Conservation (phyloP, 2,888 invertebrate species). For the Macropis europaea region DNA sequence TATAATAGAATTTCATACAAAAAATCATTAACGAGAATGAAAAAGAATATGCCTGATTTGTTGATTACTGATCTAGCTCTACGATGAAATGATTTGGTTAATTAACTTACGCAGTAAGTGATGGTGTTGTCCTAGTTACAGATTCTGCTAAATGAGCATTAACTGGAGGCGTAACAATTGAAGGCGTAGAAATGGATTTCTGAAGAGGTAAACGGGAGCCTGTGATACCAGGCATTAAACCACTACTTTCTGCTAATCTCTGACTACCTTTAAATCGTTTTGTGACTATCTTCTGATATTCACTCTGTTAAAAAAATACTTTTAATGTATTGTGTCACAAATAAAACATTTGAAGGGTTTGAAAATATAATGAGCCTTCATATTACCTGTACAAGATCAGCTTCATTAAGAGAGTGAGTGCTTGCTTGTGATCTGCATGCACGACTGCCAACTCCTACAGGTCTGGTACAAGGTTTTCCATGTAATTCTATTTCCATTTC, state of each 20-base stretch:
- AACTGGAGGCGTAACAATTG: conserved; percentile 88
- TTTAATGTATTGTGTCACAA: conserved; percentile 11
- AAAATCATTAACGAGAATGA: background rate
- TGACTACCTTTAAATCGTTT: conserved; percentile 80
- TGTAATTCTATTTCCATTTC: conserved; percentile 85
- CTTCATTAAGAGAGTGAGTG: conserved; percentile 93
- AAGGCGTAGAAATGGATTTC: conserved; percentile 94
- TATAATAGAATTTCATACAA: background rate
- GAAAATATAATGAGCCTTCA: background rate
- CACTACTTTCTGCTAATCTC: conserved; percentile 77
- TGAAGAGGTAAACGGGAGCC: conserved; percentile 88
- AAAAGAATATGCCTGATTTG: background rate
- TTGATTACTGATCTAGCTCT: conserved; percentile 38
- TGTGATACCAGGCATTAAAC: conserved; percentile 81
- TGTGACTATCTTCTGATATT: conserved; percentile 86
- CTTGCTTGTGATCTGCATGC: conserved; percentile 80
- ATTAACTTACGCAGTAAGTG: conserved; percentile 83
- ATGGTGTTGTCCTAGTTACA: conserved; percentile 80
- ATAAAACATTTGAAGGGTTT: background rate
- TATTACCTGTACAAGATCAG: conserved; percentile 87
- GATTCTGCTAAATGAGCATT: conserved; percentile 83
- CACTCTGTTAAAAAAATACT: conserved; percentile 81
- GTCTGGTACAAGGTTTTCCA: conserved; percentile 80
- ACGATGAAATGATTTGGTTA: conserved; percentile 30
- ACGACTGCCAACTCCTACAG: conserved; percentile 79